Conservation (phyloP, 53 echinoderm and acorn worm species). For the Stichopus horrens region DNA sequence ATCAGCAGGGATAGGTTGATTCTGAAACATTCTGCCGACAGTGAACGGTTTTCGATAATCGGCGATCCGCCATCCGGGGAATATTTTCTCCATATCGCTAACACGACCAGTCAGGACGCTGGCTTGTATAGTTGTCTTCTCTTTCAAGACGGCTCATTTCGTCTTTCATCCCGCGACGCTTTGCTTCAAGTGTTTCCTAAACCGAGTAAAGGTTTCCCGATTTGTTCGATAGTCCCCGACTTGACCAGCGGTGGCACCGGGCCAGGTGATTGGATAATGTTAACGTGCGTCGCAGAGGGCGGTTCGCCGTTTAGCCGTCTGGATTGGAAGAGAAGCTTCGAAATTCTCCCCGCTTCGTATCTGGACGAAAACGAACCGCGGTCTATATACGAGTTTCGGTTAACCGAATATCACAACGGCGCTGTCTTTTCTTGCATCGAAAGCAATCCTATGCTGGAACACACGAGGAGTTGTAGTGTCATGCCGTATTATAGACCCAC, state of each 20-base stretch:
- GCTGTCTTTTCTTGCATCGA: slow-evolving; percentile 58
- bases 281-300: slow-evolving; percentile 47
- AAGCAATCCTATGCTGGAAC: slow-evolving; percentile 46
- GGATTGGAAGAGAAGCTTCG: slow-evolving; percentile 59
- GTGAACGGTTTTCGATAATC: slow-evolving; percentile 46
- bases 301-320: slow-evolving; percentile 53
- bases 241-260: slow-evolving; percentile 16
- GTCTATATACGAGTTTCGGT: slow-evolving; percentile 57
- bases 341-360: slow-evolving; percentile 55
- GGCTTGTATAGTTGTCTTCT: slow-evolving; percentile 60
- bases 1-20: slow-evolving; percentile 50
- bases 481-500: slow-evolving; percentile 56
- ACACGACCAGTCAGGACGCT: slow-evolving; percentile 47
- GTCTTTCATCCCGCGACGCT: slow-evolving; percentile 32
- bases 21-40: slow-evolving; percentile 29
- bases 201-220: slow-evolving; percentile 16
- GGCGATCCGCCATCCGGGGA: slow-evolving; percentile 35
- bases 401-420: slow-evolving; percentile 61
- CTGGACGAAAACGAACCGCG: slow-evolving; percentile 46
- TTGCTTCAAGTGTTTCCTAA: slow-evolving; percentile 6
- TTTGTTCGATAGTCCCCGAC: slow-evolving; percentile 30
- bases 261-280: slow-evolving; percentile 55
- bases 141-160: slow-evolving; percentile 30
- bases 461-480: slow-evolving; percentile 48
- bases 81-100: slow-evolving; percentile 50